Base-by-base conservation (phyloP, 2,888 invertebrate species). In the Oxytorus armatus region DNA sequence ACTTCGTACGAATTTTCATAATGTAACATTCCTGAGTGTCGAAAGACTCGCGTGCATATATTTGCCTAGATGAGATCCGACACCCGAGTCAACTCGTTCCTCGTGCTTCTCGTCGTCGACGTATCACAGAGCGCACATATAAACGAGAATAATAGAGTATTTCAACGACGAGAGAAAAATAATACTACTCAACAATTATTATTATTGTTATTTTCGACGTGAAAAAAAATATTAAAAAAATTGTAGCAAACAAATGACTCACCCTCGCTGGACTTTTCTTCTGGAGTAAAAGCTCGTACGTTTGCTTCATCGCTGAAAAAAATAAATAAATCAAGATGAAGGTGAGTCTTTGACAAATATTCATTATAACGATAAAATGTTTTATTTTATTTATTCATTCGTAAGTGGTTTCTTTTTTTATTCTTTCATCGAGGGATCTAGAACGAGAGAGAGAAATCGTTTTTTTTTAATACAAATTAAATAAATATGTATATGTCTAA, bases 21-120 rank as follows among this genome's bases (percentile, higher is more conserved):
- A 14, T 16, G 36, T 72, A 59, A 59, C 51, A 33, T 23, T 16
- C 3, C 25, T 42, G 18, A 42, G 25, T 42, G 72, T 51, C 25
- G 39, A 59, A 39, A 73, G 36, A 18, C 21, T 18, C 85, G 85
- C 85, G 87, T 85, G 86, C 85, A 86, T 86, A 88, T 87, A 84
- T 86, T 87, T 84, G 86, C 84, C 82, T 76, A 86, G 84, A 87
- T 86, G 89, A 81, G 88, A 89, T 80, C 84, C 78, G 89, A 89
- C 87, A 89, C 89, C 87, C 57, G 73, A 82, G 36, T 82, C 83
- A 84, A 75, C 82, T 36, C 51, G 51, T 29, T 55, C 51, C 76
- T 82, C 73, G 29, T 72, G 33, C 44, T n/a, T 59, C 36, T 33
- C 57, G n/a, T 57, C 65, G 49, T 23, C 36, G 57, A 11, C 21